Conservation (phyloP, 2,797 vertebrate species). For the Thaleichthys pacificus region DNA sequence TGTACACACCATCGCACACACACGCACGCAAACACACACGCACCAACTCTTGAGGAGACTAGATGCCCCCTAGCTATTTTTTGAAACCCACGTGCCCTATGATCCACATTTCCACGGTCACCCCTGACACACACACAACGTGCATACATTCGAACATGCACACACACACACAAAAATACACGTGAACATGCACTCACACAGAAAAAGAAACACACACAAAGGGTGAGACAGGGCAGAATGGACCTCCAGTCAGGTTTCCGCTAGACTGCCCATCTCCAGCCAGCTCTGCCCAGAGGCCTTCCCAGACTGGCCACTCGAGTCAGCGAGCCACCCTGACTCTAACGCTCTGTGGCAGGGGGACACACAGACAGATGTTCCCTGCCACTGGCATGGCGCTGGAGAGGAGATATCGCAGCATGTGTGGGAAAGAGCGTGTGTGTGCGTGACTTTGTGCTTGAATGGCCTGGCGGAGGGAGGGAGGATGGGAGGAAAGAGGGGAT, state of each 20-base stretch:
- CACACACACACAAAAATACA: slow-evolving; percentile 7
- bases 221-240: slow-evolving; percentile 53
- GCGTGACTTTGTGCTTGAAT: slow-evolving; percentile 48
- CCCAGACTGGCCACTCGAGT: slow-evolving; percentile 55
- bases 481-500: slow-evolving; percentile 24
- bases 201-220: slow-evolving; percentile 32
- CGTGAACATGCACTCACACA: slow-evolving; percentile 19
- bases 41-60: background rate
- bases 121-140: slow-evolving; percentile 5
- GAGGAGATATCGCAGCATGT: slow-evolving; percentile 47
- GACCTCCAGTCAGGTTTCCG: slow-evolving; percentile 64
- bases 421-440: slow-evolving; percentile 17
- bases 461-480: slow-evolving; percentile 30
- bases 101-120: slow-evolving; percentile 3
- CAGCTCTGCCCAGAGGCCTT: slow-evolving; percentile 60
- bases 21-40: slow-evolving; percentile 24
- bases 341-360: slow-evolving; percentile 76
- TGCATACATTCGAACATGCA: slow-evolving; percentile 3
- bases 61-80: slow-evolving; percentile 7
- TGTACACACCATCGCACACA: slow-evolving; percentile 21
- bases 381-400: slow-evolving; percentile 77
- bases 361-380: slow-evolving; percentile 86
- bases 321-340: slow-evolving; percentile 71
- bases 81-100: background rate
- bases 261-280: slow-evolving; percentile 50